phyloP scores from a whole-genome alignment of 2,888 invertebrate genomes.

The Amphipyra berbera region DNA sequence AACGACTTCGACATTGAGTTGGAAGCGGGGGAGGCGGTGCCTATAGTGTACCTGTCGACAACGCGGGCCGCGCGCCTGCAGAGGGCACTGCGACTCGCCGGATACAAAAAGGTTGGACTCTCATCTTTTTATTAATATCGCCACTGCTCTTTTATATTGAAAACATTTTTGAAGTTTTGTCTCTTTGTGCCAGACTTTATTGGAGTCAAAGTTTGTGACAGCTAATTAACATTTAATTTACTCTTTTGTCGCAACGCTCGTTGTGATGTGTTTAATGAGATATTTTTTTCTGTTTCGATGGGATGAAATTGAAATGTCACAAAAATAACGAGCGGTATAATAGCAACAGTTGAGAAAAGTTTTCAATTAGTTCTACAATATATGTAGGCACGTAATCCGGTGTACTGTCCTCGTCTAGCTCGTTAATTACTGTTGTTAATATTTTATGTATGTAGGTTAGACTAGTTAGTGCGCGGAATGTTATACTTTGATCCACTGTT shows the following conservation, averaged over 20 bases:
- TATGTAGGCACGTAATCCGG: slow-evolving; percentile 38
- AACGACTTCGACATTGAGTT: slow-evolving; percentile 86
- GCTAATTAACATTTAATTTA: slow-evolving; percentile 69
- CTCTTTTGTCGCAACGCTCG: slow-evolving; percentile 25
- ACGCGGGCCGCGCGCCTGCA: slow-evolving; percentile 88
- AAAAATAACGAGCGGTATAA: slow-evolving; percentile 52
- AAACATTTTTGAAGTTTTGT: slow-evolving; percentile 55
- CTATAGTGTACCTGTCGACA: slow-evolving; percentile 86
- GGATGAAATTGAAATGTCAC: slow-evolving; percentile 64
- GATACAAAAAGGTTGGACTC: slow-evolving; percentile 88
- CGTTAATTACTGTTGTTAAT: slow-evolving; percentile 59
- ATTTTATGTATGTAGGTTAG: slow-evolving; percentile 43
- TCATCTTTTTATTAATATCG: slow-evolving; percentile 55
- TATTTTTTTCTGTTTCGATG: slow-evolving; percentile 59
- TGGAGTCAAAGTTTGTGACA: slow-evolving; percentile 65
- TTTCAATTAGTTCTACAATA: slow-evolving; percentile 62
- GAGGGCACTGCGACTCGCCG: slow-evolving; percentile 89
- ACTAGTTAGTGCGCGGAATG: slow-evolving; percentile 31
- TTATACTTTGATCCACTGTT: slow-evolving; percentile 34
- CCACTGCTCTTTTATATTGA: slow-evolving; percentile 50
- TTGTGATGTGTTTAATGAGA: slow-evolving; percentile 38
- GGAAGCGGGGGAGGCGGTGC: slow-evolving; percentile 81
- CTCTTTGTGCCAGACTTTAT: slow-evolving; percentile 53
- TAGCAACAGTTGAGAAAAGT: slow-evolving; percentile 53
- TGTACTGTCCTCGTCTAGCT: slow-evolving; percentile 53